phyloP scores from a whole-genome alignment of 1,140 invertebrate genomes.

The Drosophila punjabiensis region DNA sequence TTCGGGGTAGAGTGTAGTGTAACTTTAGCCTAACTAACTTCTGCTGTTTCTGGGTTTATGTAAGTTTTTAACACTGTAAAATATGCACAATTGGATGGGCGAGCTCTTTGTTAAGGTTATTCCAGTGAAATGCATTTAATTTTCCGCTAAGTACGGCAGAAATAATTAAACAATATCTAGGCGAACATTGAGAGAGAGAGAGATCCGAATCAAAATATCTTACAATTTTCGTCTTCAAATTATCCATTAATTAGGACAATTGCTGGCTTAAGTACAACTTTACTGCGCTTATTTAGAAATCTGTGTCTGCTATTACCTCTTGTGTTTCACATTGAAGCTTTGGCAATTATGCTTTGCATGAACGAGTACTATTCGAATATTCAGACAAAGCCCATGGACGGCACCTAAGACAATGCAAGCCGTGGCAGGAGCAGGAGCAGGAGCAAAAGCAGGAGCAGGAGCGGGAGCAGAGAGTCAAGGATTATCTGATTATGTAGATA shows the following conservation, averaged over 20 bases:
- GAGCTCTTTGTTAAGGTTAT: constrained; percentile 75
- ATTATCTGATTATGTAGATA: constrained; percentile 36
- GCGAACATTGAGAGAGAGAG: constrained; percentile 48
- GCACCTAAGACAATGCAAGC: constrained; percentile 77
- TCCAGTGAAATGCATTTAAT: constrained; percentile 35
- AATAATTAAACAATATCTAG: constrained; percentile 48
- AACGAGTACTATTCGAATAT: constrained; percentile 47
- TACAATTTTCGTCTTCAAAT: constrained; percentile 22
- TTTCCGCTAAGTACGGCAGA: constrained; percentile 29
- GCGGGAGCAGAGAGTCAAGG: constrained; percentile 1
- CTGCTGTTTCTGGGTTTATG: constrained; percentile 13
- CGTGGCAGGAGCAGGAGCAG: constrained; percentile 18
- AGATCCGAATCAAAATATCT: constrained; percentile 41
- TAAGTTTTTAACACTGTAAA: constrained; percentile 65
- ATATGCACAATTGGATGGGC: constrained; percentile 79
- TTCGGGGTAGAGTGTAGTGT: constrained; percentile 26
- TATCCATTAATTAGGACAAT: constrained; percentile 33
- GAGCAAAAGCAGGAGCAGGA: background rate
- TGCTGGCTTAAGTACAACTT: constrained; percentile 22
- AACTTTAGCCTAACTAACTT: constrained; percentile 72
- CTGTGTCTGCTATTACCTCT: constrained; percentile 13
- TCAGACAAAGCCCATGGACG: constrained; percentile 84
- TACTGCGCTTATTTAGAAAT: constrained; percentile 3
- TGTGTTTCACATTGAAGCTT: constrained; percentile 59
- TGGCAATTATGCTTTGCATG: constrained; percentile 60